Evolutionary conservation across 2,797 vertebrate genomes (phyloP).

Genomic region (Thripadectes ignobilis): DNA sequence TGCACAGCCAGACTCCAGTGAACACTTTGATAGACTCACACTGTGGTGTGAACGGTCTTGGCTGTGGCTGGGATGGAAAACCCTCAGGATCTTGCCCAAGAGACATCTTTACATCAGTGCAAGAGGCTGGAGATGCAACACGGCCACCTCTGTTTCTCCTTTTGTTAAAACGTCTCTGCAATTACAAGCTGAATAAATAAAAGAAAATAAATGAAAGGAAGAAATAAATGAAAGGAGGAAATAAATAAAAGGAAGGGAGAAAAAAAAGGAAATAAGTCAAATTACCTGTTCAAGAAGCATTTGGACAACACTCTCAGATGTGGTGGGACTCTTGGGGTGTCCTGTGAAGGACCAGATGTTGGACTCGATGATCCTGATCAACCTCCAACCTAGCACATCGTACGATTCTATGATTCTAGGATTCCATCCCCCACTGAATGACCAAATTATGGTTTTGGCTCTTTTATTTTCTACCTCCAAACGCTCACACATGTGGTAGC

Average conservation of each 20-base stretch:
- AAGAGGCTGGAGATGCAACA: background rate
- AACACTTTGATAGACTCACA: background rate
- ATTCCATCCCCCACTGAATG: fast-evolving
- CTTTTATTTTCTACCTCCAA: background rate
- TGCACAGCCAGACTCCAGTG: background rate
- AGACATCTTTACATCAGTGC: background rate
- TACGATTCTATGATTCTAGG: background rate
- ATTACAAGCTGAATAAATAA: background rate
- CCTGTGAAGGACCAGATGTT: background rate
- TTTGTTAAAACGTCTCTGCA: background rate
- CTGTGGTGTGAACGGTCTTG: fast-evolving
- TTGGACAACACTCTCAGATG: background rate
- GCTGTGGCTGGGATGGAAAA: background rate
- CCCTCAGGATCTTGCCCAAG: background rate
- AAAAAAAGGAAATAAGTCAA: background rate
- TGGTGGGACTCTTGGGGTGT: background rate
- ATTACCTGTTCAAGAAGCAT: background rate
- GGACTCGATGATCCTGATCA: background rate
- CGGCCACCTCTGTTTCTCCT: fast-evolving
- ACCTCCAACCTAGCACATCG: background rate
- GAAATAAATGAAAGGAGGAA: background rate
- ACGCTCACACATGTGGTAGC: background rate
- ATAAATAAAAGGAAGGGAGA: background rate
- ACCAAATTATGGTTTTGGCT: background rate
- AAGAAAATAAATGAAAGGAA: background rate